Percentiles rank a stretch among this genome's conserved stretches.
phyloP scores from a whole-genome alignment of 1,140 invertebrate genomes.

The Teleopsis dalmanni region DNA sequence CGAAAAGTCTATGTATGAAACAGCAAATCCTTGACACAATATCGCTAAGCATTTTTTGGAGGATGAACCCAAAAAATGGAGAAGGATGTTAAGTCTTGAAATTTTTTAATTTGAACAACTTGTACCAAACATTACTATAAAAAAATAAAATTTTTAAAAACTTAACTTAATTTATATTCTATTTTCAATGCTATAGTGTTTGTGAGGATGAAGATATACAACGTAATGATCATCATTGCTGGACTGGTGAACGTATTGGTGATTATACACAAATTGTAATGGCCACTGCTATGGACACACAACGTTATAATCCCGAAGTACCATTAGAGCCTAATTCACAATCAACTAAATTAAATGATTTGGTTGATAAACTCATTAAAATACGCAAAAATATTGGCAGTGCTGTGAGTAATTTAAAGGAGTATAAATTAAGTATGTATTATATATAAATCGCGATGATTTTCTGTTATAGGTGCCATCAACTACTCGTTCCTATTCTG shows the following conservation, averaged over 20 bases:
- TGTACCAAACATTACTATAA: background rate
- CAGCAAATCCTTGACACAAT: too few relatives aligned
- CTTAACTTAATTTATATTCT: background rate
- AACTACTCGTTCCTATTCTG: slow-evolving; percentile 15
- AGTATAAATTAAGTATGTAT: background rate
- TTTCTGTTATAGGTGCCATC: slow-evolving; percentile 21
- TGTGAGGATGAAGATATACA: slow-evolving; percentile 37
- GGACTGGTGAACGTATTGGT: slow-evolving; percentile 41
- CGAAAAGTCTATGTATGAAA: too few relatives aligned
- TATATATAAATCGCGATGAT: background rate
- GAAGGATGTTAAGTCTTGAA: background rate
- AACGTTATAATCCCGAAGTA: slow-evolving; percentile 43
- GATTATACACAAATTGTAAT: slow-evolving; percentile 40
- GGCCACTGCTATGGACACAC: slow-evolving; percentile 23
- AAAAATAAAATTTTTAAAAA: background rate
- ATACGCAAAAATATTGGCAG: slow-evolving; percentile 34
- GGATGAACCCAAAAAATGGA: background rate
- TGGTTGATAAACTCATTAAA: slow-evolving; percentile 40
- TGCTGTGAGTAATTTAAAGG: slow-evolving; percentile 23
- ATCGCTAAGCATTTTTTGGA: too few relatives aligned
- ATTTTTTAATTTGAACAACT: background rate
- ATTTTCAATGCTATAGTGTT: slow-evolving; percentile 19
- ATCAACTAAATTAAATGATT: slow-evolving; percentile 28
- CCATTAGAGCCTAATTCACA: slow-evolving; percentile 26
- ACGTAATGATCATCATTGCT: slow-evolving; percentile 33